A percentile compares a stretch with the other conserved stretches of the same genome.
Evolutionary conservation across 2,888 invertebrate species (phyloP).

Genomic region (Ceramica pisi): DNA sequence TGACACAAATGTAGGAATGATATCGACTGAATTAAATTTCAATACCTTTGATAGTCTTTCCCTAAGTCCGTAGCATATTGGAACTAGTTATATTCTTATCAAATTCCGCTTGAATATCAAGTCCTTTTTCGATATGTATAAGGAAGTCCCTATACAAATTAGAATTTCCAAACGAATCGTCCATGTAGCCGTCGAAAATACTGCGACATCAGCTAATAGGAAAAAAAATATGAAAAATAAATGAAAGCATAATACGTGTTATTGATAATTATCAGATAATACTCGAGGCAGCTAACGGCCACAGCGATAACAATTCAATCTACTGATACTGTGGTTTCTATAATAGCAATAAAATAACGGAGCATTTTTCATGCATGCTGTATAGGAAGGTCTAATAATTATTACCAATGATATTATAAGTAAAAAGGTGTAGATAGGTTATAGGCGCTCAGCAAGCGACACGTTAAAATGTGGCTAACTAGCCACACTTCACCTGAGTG

Average conservation of each 20-base stretch:
- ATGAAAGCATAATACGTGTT: conserved; percentile 53
- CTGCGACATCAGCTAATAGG: conserved; percentile 9
- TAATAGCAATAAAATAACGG: conserved; percentile 57
- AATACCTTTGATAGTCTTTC: neutral
- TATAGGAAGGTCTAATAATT: conserved; percentile 31
- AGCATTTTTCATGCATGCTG: conserved; percentile 41
- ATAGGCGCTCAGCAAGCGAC: no score
- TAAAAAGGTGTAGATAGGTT: no score
- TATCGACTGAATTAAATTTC: conserved; percentile 11
- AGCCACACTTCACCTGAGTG: no score
- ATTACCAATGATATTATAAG: no score
- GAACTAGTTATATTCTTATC: conserved; percentile 12
- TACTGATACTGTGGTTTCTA: conserved; percentile 54
- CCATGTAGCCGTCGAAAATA: conserved; percentile 6
- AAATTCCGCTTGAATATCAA: neutral
- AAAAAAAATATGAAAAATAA: conserved; percentile 40
- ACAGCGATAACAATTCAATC: conserved; percentile 60
- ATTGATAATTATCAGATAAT: conserved; percentile 69
- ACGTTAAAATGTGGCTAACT: no score
- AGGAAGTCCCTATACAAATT: conserved; percentile 1
- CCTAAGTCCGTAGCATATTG: neutral
- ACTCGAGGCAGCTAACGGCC: conserved; percentile 50
- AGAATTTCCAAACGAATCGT: neutral
- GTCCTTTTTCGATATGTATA: neutral
- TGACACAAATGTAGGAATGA: conserved; percentile 42